Conservation (phyloP, 2,797 vertebrate species). For the Buphagus erythrorhynchus region DNA sequence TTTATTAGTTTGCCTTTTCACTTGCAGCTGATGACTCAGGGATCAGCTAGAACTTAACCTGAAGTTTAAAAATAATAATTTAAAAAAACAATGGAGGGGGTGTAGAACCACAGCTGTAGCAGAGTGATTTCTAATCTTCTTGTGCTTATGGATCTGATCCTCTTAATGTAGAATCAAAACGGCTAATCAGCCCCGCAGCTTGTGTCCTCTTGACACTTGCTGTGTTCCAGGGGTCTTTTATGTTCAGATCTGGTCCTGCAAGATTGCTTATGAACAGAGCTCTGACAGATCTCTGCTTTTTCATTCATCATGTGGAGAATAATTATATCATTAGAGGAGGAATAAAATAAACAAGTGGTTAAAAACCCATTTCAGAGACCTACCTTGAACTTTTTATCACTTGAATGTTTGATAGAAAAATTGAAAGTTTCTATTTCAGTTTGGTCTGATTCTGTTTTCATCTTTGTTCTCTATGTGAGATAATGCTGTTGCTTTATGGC, state of each 20-base stretch:
- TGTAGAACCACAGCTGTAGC: background rate
- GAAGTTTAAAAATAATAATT: background rate
- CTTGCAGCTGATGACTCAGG: background rate
- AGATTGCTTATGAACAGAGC: background rate
- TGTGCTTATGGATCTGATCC: background rate
- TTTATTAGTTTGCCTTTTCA: background rate
- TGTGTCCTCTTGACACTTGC: background rate
- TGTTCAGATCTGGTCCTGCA: background rate
- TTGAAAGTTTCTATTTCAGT: background rate
- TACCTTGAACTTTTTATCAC: background rate
- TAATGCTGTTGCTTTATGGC: background rate
- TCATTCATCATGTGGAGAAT: background rate
- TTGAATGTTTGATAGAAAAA: background rate
- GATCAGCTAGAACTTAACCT: background rate
- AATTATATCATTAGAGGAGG: background rate
- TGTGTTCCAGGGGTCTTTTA: background rate
- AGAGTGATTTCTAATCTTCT: background rate
- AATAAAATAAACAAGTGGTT: background rate
- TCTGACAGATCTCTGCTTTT: background rate
- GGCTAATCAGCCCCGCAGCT: background rate
- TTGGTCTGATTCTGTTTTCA: background rate
- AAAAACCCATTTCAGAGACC: background rate
- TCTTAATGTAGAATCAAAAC: background rate
- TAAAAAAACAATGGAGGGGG: rapidly evolving
- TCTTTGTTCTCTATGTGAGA: background rate